Conservation (phyloP, 1,140 invertebrate genomes). For the Cataglyphis hispanica region DNA sequence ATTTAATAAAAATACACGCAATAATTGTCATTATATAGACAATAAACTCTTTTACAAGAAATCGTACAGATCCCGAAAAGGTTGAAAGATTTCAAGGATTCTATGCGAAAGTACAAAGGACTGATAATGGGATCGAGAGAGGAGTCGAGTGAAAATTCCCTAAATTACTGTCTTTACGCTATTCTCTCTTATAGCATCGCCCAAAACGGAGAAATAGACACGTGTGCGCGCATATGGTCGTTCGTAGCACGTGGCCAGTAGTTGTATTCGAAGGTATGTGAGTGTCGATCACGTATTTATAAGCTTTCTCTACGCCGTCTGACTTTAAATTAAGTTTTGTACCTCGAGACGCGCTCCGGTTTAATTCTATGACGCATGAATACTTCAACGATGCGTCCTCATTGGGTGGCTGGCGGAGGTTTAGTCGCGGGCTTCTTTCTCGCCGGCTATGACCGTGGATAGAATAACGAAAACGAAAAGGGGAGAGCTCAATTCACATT, state of each 20-base stretch:
- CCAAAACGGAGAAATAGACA: background rate
- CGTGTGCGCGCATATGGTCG: slow-evolving; percentile 3
- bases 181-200: slow-evolving; percentile 42
- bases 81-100: slow-evolving; percentile 37
- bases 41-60: background rate
- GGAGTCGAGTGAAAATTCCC: slow-evolving; percentile 71
- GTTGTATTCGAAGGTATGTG: slow-evolving; percentile 33
- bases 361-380: slow-evolving; percentile 73
- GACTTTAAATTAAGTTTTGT: slow-evolving; percentile 73
- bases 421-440: slow-evolving; percentile 33
- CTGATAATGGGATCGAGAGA: background rate
- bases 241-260: slow-evolving; percentile 1
- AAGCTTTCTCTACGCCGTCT: slow-evolving; percentile 66
- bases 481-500: slow-evolving; percentile 28
- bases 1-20: background rate
- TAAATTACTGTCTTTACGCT: slow-evolving; percentile 69
- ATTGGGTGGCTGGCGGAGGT: slow-evolving; percentile 49
- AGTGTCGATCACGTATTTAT: slow-evolving; percentile 72
- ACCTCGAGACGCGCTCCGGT: slow-evolving; percentile 50
- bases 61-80: background rate
- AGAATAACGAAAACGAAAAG: slow-evolving; percentile 46
- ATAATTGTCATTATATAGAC: background rate
- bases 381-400: slow-evolving; percentile 67
- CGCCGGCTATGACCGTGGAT: background rate
- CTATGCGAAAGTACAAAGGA: slow-evolving; percentile 12